Base-by-base conservation (phyloP, 2,888 invertebrate genomes). In the Ommatoiulus sabulosus region DNA sequence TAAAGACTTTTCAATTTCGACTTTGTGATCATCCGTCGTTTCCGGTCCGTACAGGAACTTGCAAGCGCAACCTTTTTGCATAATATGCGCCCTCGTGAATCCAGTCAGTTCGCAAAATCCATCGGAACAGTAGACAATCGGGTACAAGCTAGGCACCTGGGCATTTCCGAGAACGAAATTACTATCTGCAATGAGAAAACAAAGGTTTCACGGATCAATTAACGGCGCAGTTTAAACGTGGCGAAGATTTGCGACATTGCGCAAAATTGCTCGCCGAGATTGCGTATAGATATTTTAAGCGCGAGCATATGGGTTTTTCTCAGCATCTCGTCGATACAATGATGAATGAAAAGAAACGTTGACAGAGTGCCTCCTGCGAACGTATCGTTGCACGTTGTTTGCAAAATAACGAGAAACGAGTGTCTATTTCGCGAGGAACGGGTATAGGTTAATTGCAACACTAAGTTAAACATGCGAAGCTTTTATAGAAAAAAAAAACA, bases 161-260 rank as follows among this genome's bases (percentile, higher is more conserved):
- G 98, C 98, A 94, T 98, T 98, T 92, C 98, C 98, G 93, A 98
- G 94, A 92, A 98, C 98, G 94, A 98, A 98, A 94, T 98, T 98
- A 94, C 97, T 98, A 93, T 98, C 98, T 98, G 96, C 89, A 93
- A 89, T 84, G 63, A 48, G 15, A 72, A 43, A 87, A 44, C 63
- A 44, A n/a, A n/a, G n/a, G n/a, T 57, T 84, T 7, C 15, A 87
- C n/a, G 20, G 57, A 87, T 24, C 24, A 72, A 72, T 24, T 24
- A 72, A 24, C 8, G 4, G n/a, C 24, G 24, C 4, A 0, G 24
- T 8, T 24, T 7, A 63, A 63, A 63, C 57, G 5, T n/a, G n/a
- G n/a, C n/a, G n/a, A n/a, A n/a, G n/a, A n/a, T n/a, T n/a, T n/a
- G n/a, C n/a, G n/a, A n/a, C n/a, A n/a, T n/a, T n/a, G n/a, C n/a